Evolutionary conservation across 2,797 vertebrate genomes (phyloP), one percentile per base, ranked within the genome.

Genomic region (Coregonus sp.): DNA sequence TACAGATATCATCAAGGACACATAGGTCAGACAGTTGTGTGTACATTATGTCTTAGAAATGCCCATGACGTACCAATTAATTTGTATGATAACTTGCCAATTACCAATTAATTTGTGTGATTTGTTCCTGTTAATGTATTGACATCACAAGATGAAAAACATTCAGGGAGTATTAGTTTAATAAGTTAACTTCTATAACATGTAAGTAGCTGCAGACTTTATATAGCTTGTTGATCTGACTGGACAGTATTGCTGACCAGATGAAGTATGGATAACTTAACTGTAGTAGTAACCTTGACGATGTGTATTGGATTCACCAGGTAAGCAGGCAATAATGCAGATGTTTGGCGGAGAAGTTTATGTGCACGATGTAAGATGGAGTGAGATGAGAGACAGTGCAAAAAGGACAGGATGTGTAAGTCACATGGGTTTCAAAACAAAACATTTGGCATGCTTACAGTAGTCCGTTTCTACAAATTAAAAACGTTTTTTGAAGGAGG

Each of bases 261-360:
- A 79, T 75, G 81, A 75, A 84, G 82, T 74, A 89, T 73, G 77
- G 78, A 86, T 81, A 76, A 73, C 70, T 76, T 74, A 68, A 75
- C 73, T 37, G 82, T 82, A 75, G 67, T 81, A 89, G 93, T 89
- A 91, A 91, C 88, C 84, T 78, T 79, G 86, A 83, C 89, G 92
- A 89, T 86, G 82, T 31, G 79, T n/a, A 37, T 84, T 78, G 86
- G 84, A 86, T 56, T 79, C 88, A 88, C 86, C 77, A 85, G 81
- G 78, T 89, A 85, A 95, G 95, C 95, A 95, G 95, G 96, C 95
- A 73, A 92, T 92, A 88, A 91, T 89, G 92, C 89, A 88, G 86
- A 89, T 87, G 84, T 94, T 92, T 94, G 95, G 96, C 96, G 92
- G 88, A 89, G 76, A 82, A 51, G 85, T 65, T 87, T 84, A 79